phyloP scores from a whole-genome alignment of 1,140 invertebrate species.

The Magallana gigas region DNA sequence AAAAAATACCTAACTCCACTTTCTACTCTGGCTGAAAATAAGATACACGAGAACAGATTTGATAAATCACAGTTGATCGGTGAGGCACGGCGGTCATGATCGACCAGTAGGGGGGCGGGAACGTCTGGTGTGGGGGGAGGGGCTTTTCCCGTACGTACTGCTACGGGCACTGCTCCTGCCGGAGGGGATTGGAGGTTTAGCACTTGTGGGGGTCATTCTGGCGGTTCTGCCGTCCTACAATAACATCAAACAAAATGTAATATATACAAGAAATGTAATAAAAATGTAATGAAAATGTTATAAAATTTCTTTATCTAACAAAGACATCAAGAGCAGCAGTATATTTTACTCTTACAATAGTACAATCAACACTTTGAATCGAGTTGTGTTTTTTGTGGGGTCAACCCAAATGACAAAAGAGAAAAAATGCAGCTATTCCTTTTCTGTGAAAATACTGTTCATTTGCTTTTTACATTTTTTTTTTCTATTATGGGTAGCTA shows the following conservation, averaged over 20 bases:
- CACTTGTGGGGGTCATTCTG: conserved; percentile 67
- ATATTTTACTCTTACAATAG: too few species aligned
- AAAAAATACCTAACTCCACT: neutral
- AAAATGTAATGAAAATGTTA: neutral
- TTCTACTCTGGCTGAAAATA: neutral
- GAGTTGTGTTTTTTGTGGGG: too few species aligned
- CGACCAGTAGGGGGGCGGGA: conserved; percentile 48
- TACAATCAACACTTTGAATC: too few species aligned
- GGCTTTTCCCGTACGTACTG: conserved; percentile 50
- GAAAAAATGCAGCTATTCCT: too few species aligned
- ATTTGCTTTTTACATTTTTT: too few species aligned
- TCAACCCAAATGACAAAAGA: too few species aligned
- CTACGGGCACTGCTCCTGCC: conserved; percentile 54
- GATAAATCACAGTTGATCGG: neutral
- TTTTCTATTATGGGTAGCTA: too few species aligned
- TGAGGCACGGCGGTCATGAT: conserved; percentile 1
- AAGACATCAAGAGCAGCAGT: too few species aligned
- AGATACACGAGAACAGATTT: neutral
- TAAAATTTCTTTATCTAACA: too few species aligned
- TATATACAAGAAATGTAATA: neutral
- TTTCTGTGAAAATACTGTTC: too few species aligned
- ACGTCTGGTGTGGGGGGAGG: conserved; percentile 40
- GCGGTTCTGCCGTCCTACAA: conserved; percentile 61
- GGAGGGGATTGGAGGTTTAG: conserved; percentile 66
- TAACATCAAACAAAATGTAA: neutral